Evolutionary conservation across 2,888 invertebrate genomes (phyloP).

Genomic region (Diplolepis rosae): DNA sequence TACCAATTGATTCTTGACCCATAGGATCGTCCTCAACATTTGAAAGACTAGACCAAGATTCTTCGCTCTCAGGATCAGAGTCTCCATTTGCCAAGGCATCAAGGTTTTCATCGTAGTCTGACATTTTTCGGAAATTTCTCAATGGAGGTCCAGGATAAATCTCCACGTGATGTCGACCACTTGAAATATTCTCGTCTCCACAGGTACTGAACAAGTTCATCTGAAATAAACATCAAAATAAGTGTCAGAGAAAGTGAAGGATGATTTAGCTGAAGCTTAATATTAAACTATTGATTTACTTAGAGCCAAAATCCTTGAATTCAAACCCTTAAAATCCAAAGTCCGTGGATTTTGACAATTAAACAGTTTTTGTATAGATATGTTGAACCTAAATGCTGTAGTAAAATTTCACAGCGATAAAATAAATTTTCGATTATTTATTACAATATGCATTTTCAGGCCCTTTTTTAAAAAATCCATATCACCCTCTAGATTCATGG

Average conservation of each 20-base stretch:
- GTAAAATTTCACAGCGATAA: too few species aligned
- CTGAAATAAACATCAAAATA: conserved; percentile 47
- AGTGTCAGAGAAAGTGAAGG: not conserved
- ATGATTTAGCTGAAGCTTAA: too few species aligned
- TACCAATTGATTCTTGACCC: conserved; percentile 37
- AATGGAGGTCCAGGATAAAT: conserved; percentile 84
- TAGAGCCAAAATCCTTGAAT: too few species aligned
- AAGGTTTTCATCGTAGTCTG: conserved; percentile 34
- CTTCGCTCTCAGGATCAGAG: conserved; percentile 52
- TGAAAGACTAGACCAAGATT: conserved; percentile 58
- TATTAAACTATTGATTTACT: too few species aligned
- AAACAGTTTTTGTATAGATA: too few species aligned
- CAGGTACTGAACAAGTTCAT: conserved; percentile 89
- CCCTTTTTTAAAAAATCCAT: too few species aligned
- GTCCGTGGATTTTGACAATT: too few species aligned
- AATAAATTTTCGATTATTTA: too few species aligned
- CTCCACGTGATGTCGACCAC: conserved; percentile 86
- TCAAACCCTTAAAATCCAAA: too few species aligned
- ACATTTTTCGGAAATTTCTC: conserved; percentile 64
- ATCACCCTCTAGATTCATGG: too few species aligned
- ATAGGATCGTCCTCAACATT: conserved; percentile 8
- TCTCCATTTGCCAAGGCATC: conserved; percentile 14
- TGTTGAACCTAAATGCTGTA: too few species aligned
- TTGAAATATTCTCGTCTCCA: conserved; percentile 81
- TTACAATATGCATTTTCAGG: too few species aligned